These are phyloP conservation scores for Trichonephila clavipes DNA, from an alignment of 1,140 invertebrate species.

Conservation along the genomic window DNA sequence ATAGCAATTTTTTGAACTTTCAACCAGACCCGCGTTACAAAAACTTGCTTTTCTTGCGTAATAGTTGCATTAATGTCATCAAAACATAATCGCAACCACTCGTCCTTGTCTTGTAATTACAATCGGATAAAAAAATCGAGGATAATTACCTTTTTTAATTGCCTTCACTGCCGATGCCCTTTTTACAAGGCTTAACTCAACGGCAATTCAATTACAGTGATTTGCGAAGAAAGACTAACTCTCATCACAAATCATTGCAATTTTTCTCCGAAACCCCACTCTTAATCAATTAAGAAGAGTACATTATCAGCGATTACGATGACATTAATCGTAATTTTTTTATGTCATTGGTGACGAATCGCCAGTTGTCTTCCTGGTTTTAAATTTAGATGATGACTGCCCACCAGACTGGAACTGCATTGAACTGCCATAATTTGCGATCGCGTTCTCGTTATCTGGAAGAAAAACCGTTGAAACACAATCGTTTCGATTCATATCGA, in stretches of 20 bases:
- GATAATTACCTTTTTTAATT: background rate
- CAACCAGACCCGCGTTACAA: too few relatives aligned
- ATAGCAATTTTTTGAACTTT: too few relatives aligned
- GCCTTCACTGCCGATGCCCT: background rate
- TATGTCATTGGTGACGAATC: slow-evolving; percentile 29
- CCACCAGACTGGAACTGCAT: slow-evolving; percentile 16
- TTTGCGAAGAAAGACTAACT: background rate
- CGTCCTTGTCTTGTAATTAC: background rate
- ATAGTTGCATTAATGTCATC: too few relatives aligned
- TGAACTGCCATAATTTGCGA: background rate
- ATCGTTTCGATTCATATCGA: background rate
- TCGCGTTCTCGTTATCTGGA: background rate
- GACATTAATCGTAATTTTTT: background rate
- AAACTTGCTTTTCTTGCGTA: too few relatives aligned
- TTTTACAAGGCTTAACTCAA: background rate
- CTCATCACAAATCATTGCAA: background rate
- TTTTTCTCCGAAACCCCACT: background rate
- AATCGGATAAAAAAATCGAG: background rate
- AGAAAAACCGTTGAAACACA: background rate
- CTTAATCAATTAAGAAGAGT: background rate
- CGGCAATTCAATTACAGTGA: background rate
- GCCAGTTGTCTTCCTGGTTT: slow-evolving; percentile 34
- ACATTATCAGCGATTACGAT: background rate
- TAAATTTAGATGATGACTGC: slow-evolving; percentile 41
- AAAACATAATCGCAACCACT: too few relatives aligned